Evolutionary conservation across 2,888 invertebrate species (phyloP), one percentile per base, ranked within the genome.

Genomic region (Crocallis elinguaria): DNA sequence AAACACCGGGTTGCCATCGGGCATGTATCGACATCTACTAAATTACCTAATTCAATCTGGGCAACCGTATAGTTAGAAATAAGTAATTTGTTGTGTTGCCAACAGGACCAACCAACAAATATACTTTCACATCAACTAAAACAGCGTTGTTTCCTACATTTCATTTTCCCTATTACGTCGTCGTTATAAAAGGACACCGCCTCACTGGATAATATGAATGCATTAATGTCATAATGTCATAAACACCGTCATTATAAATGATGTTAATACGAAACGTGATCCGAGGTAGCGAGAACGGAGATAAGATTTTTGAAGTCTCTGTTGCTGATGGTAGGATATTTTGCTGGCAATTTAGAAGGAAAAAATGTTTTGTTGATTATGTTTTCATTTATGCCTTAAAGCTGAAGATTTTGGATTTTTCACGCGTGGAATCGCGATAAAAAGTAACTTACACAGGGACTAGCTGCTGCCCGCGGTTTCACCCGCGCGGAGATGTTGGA

Each of bases 201-300:
- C n/a, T n/a, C n/a, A n/a, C n/a, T n/a, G n/a, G 12, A 27, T 27
- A 49, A 55, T 37, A 32, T 37, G 36, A 35, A 21, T 55, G 54
- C 33, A 36, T 49, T 44, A 46, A 49, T 23, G 16, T 16, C 38
- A 21, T 39, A 32, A 32, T 58, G 57, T 49, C 43, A 25, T 62
- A 62, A 67, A 56, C 55, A 64, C 49, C 55, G 48, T 65, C 60
- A 71, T 73, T 71, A 72, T 62, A 54, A 67, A 61, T 60, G 64
- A 63, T 58, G 65, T 53, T 71, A 71, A 71, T 64, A 67, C 43
- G 66, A 64, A 71, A 74, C 69, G 64, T 68, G 71, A 71, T 41
- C 43, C 51, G 51, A 37, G 43, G 38, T 19, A 48, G 30, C 38
- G 23, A 25, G 14, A 19, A n/a, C 13, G 13, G 19, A 37, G 25